A percentile compares a stretch with the other conserved stretches of the same genome.
These are phyloP conservation scores for Gobius niger DNA, from an alignment of 2,113 vertebrate genomes.

Conservation along the genomic window DNA sequence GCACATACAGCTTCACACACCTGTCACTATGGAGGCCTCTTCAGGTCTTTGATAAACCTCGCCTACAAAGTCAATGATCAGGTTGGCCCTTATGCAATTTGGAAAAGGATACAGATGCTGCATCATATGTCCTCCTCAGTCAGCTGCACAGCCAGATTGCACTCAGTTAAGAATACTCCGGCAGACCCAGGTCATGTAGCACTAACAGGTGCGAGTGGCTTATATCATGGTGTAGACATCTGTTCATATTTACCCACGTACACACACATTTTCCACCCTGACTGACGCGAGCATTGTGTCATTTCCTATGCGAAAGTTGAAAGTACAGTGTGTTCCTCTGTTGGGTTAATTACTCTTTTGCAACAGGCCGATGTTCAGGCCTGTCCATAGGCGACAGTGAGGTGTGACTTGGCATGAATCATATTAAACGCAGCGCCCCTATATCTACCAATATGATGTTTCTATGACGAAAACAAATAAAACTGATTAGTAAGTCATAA, in stretches of 20 bases:
- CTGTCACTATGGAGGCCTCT: slow-evolving; percentile 22
- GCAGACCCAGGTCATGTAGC: slow-evolving; percentile 2
- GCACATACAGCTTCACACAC: slow-evolving; percentile 11
- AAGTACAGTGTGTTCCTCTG: not conserved
- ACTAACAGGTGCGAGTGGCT: slow-evolving; percentile 32
- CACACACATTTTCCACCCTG: slow-evolving; percentile 18
- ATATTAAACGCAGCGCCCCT: not conserved
- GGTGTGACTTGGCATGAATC: slow-evolving; percentile 54
- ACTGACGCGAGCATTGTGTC: not conserved
- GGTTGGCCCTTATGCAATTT: slow-evolving; percentile 33
- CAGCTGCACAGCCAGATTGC: not conserved
- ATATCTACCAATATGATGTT: not conserved
- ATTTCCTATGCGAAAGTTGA: not conserved
- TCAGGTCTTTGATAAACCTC: slow-evolving; percentile 9
- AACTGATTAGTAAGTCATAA: not conserved
- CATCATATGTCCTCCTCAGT: slow-evolving; percentile 9
- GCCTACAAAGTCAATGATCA: not conserved
- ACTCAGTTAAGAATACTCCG: not conserved
- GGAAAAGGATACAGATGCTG: slow-evolving; percentile 47
- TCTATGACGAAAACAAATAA: not conserved
- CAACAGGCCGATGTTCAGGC: not conserved
- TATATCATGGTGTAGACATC: slow-evolving; percentile 15
- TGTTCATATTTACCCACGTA: not conserved
- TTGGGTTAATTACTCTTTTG: slow-evolving; percentile 9
- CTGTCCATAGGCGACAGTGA: slow-evolving; percentile 12